Conservation (phyloP, 2,113 vertebrate species). For the Mesitornis unicolor region DNA sequence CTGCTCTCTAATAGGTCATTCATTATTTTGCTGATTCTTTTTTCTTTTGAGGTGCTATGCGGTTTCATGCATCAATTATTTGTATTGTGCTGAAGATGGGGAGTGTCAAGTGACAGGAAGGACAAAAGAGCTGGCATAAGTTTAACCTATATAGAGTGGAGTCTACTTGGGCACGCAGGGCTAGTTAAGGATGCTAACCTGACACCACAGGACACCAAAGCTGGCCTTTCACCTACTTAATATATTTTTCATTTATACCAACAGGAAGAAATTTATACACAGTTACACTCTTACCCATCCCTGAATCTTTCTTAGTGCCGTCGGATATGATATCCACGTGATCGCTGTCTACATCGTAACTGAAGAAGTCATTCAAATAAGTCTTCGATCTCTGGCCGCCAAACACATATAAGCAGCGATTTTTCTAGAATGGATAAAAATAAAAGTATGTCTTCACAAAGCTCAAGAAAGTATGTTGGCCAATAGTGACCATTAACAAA, state of each 20-base stretch:
- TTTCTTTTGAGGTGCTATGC: neutral
- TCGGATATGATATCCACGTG: constrained; percentile 99
- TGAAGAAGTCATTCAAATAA: constrained; percentile 99
- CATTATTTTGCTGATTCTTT: neutral
- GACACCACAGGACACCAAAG: neutral
- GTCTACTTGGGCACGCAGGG: neutral
- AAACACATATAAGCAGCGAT: constrained; percentile 95
- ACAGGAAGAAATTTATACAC: neutral
- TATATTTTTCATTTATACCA: neutral
- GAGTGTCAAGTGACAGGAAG: neutral
- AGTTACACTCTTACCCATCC: constrained; percentile 87
- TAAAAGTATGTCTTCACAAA: neutral
- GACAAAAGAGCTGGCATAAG: neutral
- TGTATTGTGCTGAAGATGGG: neutral
- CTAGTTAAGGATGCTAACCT: neutral
- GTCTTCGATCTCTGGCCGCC: constrained; percentile 98
- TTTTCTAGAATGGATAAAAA: constrained; percentile 78
- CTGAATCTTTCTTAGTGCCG: constrained; percentile 98
- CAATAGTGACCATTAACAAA: neutral
- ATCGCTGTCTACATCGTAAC: constrained; percentile 95
- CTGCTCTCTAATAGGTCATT: no score
- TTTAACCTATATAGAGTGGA: neutral
- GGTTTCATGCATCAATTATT: constrained; percentile 43
- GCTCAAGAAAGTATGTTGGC: neutral
- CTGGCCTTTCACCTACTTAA: neutral